These are phyloP conservation scores for Acanthopagrus latus DNA, from an alignment of 2,797 vertebrate species.

Conservation along the genomic window DNA sequence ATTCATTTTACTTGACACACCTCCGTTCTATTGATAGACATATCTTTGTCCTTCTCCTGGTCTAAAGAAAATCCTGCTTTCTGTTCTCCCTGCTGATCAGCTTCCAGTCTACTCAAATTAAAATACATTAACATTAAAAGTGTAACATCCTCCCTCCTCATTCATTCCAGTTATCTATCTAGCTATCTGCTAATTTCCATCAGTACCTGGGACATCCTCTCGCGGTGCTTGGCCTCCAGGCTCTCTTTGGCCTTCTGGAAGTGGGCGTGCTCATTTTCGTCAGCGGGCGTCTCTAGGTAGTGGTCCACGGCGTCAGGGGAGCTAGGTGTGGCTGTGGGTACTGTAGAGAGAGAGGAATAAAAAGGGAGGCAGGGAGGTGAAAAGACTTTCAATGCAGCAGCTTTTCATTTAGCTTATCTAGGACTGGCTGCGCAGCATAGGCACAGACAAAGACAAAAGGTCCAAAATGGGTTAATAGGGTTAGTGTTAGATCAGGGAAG, in stretches of 20 bases:
- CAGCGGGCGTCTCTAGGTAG: slow-evolving; percentile 95
- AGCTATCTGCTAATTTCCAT: too few relatives aligned
- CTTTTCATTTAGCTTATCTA: slow-evolving; percentile 8
- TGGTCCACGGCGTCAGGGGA: slow-evolving; percentile 95
- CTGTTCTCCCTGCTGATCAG: not conserved
- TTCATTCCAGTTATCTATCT: too few relatives aligned
- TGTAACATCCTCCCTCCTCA: not conserved
- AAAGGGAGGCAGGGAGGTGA: slow-evolving; percentile 1
- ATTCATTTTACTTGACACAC: slow-evolving; percentile 37
- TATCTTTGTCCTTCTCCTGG: slow-evolving; percentile 3
- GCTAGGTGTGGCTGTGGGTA: slow-evolving; percentile 94
- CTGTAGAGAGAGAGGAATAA: slow-evolving; percentile 71
- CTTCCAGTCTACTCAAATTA: not conserved
- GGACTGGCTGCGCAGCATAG: not conserved
- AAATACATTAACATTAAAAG: not conserved
- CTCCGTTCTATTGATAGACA: slow-evolving; percentile 35
- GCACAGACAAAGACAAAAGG: slow-evolving; percentile 37
- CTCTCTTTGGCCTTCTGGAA: slow-evolving; percentile 99
- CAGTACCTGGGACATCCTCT: slow-evolving; percentile 96
- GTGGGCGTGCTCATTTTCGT: slow-evolving; percentile 96
- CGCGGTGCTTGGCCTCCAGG: slow-evolving; percentile 95
- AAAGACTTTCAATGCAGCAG: not conserved
- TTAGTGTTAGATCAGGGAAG: slow-evolving; percentile 46
- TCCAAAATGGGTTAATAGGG: slow-evolving; percentile 50
- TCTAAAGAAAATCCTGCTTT: slow-evolving; percentile 3